Evolutionary conservation across 2,888 invertebrate genomes (phyloP).

Genomic region (Drosophila parthenogenetica): DNA sequence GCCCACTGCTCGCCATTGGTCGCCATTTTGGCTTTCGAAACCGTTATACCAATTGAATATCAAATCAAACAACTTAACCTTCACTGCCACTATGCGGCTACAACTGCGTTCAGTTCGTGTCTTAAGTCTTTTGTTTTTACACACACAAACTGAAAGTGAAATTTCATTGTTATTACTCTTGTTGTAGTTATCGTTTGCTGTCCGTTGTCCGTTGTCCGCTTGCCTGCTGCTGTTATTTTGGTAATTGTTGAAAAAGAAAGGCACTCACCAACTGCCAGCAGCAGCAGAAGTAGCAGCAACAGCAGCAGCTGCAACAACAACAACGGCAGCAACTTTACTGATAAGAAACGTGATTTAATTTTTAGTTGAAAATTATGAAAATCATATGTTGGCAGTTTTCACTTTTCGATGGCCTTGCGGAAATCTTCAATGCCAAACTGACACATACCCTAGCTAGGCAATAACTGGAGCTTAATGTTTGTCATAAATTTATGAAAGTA

Average conservation of each 20-base stretch:
- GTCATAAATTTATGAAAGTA: constrained; percentile 14
- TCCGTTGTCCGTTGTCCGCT: constrained; percentile 26
- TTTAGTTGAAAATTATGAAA: constrained; percentile 76
- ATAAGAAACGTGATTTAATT: constrained; percentile 80
- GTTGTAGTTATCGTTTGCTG: constrained; percentile 36
- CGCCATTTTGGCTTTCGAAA: constrained; percentile 75
- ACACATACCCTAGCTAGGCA: neutral
- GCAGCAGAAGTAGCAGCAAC: constrained; percentile 2
- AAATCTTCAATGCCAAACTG: constrained; percentile 10
- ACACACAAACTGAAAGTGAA: constrained; percentile 74
- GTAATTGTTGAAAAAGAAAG: constrained; percentile 80
- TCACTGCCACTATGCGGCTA: constrained; percentile 49
- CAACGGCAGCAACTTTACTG: constrained; percentile 45
- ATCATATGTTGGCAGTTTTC: constrained; percentile 66
- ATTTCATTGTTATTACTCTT: constrained; percentile 65
- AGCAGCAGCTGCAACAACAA: constrained; percentile 4
- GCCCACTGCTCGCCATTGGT: constrained; percentile 17
- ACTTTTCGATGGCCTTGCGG: constrained; percentile 66
- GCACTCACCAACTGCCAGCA: constrained; percentile 61
- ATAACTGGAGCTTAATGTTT: neutral
- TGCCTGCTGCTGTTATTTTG: constrained; percentile 58
- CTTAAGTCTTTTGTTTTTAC: constrained; percentile 74
- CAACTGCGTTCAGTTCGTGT: constrained; percentile 67
- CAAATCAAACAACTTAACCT: constrained; percentile 72
- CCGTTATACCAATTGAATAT: constrained; percentile 72